A percentile compares a stretch with the other conserved stretches of the same genome.
phyloP scores from a whole-genome alignment of 2,888 invertebrate species.

The Rotaria magnacalcarata region DNA sequence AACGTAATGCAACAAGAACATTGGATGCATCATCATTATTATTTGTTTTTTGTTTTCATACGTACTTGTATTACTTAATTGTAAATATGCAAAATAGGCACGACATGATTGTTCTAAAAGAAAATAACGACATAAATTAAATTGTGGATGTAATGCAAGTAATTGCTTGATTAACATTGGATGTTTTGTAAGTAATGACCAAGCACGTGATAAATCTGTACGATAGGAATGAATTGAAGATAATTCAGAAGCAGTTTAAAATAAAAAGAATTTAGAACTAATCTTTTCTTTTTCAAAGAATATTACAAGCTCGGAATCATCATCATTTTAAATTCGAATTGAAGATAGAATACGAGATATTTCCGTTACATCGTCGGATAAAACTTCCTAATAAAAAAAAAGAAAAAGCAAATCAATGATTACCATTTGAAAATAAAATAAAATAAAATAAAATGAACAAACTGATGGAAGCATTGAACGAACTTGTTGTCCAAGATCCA shows the following conservation, averaged over 20 bases:
- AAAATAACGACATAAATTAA: background rate
- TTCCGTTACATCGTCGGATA: background rate
- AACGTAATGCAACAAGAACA: constrained; percentile 77
- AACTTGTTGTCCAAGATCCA: too few relatives aligned
- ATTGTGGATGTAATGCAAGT: background rate
- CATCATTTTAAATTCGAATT: background rate
- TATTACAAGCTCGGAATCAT: background rate
- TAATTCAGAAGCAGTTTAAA: too few relatives aligned
- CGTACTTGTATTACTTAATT: background rate
- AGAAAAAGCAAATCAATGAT: background rate
- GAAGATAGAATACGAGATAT: background rate
- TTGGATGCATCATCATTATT: constrained; percentile 59
- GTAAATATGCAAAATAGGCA: too few relatives aligned
- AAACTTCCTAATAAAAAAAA: background rate
- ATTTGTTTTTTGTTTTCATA: background rate
- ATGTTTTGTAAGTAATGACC: background rate
- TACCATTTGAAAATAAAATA: background rate
- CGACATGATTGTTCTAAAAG: too few relatives aligned
- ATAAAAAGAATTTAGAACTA: too few relatives aligned
- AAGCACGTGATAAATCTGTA: background rate
- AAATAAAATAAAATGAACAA: background rate
- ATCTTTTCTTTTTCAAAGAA: too few relatives aligned
- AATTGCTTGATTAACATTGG: background rate
- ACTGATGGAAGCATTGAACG: too few relatives aligned
- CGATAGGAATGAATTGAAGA: too few relatives aligned